Conservation (phyloP, 92 coral and sea anemone genomes). For the Actinernus sp. region DNA sequence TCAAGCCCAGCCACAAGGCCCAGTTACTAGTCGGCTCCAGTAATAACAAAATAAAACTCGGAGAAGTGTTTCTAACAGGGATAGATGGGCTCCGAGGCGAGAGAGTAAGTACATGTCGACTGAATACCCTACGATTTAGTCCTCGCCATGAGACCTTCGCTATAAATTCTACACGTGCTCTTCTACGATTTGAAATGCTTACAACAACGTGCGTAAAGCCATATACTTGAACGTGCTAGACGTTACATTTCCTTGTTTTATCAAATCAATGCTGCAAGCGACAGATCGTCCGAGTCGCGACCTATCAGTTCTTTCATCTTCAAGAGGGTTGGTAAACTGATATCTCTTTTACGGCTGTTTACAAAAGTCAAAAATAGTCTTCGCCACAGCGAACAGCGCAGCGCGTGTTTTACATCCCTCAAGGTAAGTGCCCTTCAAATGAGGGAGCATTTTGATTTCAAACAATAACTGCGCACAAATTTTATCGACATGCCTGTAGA, state of each 20-base stretch:
- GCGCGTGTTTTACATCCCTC: not conserved
- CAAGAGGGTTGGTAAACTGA: conserved; percentile 4
- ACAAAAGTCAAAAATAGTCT: not conserved
- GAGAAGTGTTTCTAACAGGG: conserved; percentile 77
- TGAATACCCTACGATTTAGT: not conserved
- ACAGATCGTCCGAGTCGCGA: not conserved
- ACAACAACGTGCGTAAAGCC: not conserved
- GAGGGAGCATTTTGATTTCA: too few species aligned
- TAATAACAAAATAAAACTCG: conserved; percentile 58
- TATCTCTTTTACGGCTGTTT: not conserved
- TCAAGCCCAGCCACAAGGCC: conserved; percentile 52
- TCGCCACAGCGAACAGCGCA: not conserved
- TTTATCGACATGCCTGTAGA: too few species aligned
- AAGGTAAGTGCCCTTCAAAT: too few species aligned
- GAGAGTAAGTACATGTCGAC: conserved; percentile 25
- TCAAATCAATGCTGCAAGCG: conserved; percentile 1
- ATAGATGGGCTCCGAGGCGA: conserved; percentile 70
- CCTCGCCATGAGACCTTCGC: not conserved
- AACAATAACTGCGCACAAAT: too few species aligned
- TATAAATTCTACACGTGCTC: not conserved
- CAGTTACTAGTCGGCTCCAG: conserved; percentile 53
- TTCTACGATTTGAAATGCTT: not conserved
- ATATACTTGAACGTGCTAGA: not conserved
- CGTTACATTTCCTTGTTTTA: not conserved
- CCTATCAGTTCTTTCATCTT: not conserved